Evolutionary conservation across 2,797 vertebrate genomes (phyloP), one percentile per base, ranked within the genome.

Genomic region (Crypturellus tataupa): DNA sequence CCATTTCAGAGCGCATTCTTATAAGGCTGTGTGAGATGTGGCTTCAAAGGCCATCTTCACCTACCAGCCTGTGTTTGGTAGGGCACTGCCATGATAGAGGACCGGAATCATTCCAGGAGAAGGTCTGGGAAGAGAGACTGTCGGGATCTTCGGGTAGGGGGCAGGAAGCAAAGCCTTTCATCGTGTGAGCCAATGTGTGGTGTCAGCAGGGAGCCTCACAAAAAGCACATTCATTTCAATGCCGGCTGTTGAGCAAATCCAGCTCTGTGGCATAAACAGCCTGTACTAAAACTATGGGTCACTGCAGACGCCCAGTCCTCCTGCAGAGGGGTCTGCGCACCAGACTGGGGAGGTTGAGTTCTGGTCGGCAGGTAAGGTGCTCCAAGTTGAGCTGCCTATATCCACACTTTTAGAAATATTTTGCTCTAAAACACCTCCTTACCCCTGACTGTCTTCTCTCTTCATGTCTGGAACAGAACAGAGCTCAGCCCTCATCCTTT

Each of bases 171-270:
- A 85, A 94, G 78, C 59, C 53, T 94, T 88, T 90, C 78, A 72
- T 96, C 88, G 51, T 3, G 3, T 31, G 8, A 92, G 85, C 29
- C 24, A 33, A 15, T 80, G 94, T 51, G 80, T 94, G 93, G 69
- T 92, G 83, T 94, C 94, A 91, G 93, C 94, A 79, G 94, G 96
- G 86, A 94, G 24, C 65, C 0, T 2, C 23, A 72, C 75, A 86
- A 76, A 85, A 80, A 94, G 72, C 92, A 79, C 92, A 87, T 89
- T 91, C 89, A 80, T 83, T 92, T 93, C 92, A 94, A 59, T 87
- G 85, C 27, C 65, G 96, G 59, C 47, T 81, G 69, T 87, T 93
- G 58, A 94, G 80, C 79, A 82, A 93, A 91, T 23, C 29, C 90
- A 79, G 39, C 88, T 94, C 83, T 80, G 40, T 4, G 76, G 91